Evolutionary conservation across 2,797 vertebrate genomes (phyloP), one percentile per base, ranked within the genome.

Genomic region (Thripadectes ignobilis): DNA sequence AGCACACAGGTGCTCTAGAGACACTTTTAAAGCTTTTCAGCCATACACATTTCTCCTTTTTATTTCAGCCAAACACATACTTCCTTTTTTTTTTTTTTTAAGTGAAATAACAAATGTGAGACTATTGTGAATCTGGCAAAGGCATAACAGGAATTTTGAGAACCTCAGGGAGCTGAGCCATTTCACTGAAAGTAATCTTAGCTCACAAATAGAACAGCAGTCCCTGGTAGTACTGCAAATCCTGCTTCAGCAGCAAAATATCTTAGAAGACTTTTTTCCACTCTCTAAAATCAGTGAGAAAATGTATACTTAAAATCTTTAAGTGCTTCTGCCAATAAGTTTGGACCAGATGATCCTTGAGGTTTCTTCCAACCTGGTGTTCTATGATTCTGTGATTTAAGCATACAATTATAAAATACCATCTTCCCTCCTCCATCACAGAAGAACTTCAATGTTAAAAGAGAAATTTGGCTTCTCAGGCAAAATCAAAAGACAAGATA

Each of bases 191-290:
- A 74, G 65, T 71, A 86, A 95, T 94, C 92, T 84, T 46, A 88
- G 89, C 55, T 91, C 89, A 94, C 92, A 96, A 95, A 92, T 69
- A 93, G 77, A 93, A 82, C 85, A 71, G 85, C 88, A 94, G 61
- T 67, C 45, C 83, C 71, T 88, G 83, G 24, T 76, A 93, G 83
- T 61, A 82, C 27, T 95, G 80, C 63, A 97, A 92, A 92, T 92
- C 52, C 59, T 92, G 88, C 61, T 87, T 87, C 80, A 61, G 74
- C 71, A 89, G 83, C 83, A 94, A 81, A 95, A 76, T 11, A 4
- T 38, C 51, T 51, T 57, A 9, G 45, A 72, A 62, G 30, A 17
- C 10, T 80, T 74, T 68, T 65, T 4, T 1, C 0, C 6, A 17
- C 19, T 36, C 34, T 52, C 48, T 69, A 76, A 75, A 63, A 72